Percentiles rank a stretch among this genome's conserved stretches.
Evolutionary conservation across 1,140 invertebrate genomes (phyloP).

Genomic region (Brachionus koreanus): DNA sequence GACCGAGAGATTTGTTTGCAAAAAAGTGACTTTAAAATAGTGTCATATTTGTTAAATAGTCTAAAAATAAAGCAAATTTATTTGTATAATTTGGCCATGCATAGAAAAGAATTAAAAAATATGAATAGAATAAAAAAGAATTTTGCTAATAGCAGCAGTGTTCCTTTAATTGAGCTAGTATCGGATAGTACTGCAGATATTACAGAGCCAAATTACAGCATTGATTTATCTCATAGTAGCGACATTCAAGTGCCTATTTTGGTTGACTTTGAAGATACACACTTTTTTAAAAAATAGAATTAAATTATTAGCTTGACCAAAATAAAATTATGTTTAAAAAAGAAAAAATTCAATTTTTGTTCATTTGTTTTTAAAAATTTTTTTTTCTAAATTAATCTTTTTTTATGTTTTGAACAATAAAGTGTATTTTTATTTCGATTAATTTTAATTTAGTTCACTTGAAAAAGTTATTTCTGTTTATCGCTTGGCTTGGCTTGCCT

Average conservation of each 20-base stretch:
- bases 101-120: conserved; percentile 1
- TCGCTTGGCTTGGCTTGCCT: no score
- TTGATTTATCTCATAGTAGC: neutral
- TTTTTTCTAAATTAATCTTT: no score
- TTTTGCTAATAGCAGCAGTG: neutral
- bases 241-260: conserved; percentile 21
- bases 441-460: no score
- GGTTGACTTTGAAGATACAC: conserved; percentile 11
- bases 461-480: no score
- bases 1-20: neutral
- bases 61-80: conserved; percentile 42
- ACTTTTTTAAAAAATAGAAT: neutral
- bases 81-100: conserved; percentile 37
- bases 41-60: neutral
- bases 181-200: neutral
- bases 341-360: no score
- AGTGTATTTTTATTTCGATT: no score
- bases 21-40: conserved; percentile 24
- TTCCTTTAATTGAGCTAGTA: neutral
- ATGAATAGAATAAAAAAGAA: neutral
- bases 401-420: no score
- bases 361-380: no score
- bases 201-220: neutral
- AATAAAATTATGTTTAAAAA: neutral
- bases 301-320: neutral